Evolutionary conservation across 2,113 vertebrate genomes (phyloP).

Genomic region (Plectropomus leopardus): DNA sequence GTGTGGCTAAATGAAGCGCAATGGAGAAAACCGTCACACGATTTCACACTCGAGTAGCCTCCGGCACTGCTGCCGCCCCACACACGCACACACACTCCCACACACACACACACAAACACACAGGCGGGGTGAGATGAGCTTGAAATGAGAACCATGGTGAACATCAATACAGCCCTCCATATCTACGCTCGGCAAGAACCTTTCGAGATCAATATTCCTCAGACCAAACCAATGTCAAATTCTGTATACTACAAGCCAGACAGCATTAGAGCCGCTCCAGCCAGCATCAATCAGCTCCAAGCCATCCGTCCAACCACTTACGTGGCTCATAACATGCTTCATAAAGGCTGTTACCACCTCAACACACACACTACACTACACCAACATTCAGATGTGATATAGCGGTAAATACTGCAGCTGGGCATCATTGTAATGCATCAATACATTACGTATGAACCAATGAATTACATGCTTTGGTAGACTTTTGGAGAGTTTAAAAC

Average conservation of each 20-base stretch:
- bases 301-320: slow-evolving; percentile 52
- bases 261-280: slow-evolving; percentile 60
- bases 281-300: slow-evolving; percentile 71
- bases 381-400: slow-evolving; percentile 26
- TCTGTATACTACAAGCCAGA: slow-evolving; percentile 69
- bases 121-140: slow-evolving; percentile 67
- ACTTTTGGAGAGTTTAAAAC: neutral
- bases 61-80: slow-evolving; percentile 54
- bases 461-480: neutral
- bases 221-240: slow-evolving; percentile 75
- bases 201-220: slow-evolving; percentile 73
- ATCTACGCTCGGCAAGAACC: slow-evolving; percentile 66
- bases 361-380: slow-evolving; percentile 1
- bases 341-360: slow-evolving; percentile 64
- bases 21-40: slow-evolving; percentile 82
- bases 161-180: slow-evolving; percentile 73
- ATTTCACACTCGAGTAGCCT: slow-evolving; percentile 85
- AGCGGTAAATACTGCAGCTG: slow-evolving; percentile 19
- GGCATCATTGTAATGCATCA: neutral
- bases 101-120: slow-evolving; percentile 44
- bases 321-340: slow-evolving; percentile 68
- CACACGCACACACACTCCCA: slow-evolving; percentile 32
- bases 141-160: slow-evolving; percentile 76
- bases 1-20: slow-evolving; percentile 85
- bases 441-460: neutral